Conservation (phyloP, 23 tunicate species). For the Clavelina lepadiformis region DNA sequence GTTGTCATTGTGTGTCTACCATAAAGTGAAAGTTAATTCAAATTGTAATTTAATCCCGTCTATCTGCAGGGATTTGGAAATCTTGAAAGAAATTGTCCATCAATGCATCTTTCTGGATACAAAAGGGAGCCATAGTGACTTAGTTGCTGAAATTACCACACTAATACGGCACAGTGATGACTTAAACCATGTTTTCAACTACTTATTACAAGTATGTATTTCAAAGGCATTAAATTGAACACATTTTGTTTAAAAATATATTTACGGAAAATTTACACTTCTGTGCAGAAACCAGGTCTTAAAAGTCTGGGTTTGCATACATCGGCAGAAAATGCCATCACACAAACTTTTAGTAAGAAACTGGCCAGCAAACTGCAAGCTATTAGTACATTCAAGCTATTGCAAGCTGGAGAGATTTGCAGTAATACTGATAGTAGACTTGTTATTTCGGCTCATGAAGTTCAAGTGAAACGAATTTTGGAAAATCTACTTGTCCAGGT, state of each 20-base stretch:
- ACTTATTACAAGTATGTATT: constrained; percentile 7
- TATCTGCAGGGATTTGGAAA: not conserved
- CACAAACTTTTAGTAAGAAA: not conserved
- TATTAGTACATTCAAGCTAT: not conserved
- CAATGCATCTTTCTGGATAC: not conserved
- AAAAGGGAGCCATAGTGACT: not conserved
- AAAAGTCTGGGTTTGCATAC: constrained; percentile 34
- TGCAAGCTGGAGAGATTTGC: not conserved
- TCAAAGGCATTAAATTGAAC: not conserved
- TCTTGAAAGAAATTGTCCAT: constrained; percentile 3
- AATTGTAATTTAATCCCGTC: no score
- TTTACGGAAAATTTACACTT: constrained; percentile 1
- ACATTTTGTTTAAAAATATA: constrained; percentile 7
- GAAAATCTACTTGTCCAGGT: constrained; percentile 17
- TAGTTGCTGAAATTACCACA: not conserved
- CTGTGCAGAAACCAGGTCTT: constrained; percentile 43
- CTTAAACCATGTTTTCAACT: constrained; percentile 21
- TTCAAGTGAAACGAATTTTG: constrained; percentile 1
- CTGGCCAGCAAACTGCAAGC: not conserved
- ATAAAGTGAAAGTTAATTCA: not conserved
- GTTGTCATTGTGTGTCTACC: not conserved
- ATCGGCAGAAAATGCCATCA: constrained; percentile 2
- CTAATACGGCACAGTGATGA: constrained; percentile 3
- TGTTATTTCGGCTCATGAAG: constrained; percentile 1
- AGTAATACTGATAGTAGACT: constrained; percentile 1